These are phyloP conservation scores for Ptychoptera contaminata DNA, from an alignment of 2,888 invertebrate genomes.

Conservation along the genomic window DNA sequence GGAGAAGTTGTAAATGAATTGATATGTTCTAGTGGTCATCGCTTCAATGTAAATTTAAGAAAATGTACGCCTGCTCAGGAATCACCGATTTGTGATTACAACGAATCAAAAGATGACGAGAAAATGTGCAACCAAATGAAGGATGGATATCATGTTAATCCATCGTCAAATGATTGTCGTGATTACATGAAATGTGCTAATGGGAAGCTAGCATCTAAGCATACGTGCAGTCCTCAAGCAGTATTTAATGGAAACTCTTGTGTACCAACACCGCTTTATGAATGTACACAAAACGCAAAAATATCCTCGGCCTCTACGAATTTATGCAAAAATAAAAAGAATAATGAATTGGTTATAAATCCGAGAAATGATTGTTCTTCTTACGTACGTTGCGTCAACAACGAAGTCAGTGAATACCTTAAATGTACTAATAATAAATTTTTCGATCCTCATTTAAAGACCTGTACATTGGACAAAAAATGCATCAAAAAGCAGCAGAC, in stretches of 20 bases:
- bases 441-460: constrained; percentile 19
- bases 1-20: constrained; percentile 19
- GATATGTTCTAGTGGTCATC: constrained; percentile 18
- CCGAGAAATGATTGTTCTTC: constrained; percentile 21
- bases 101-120: constrained; percentile 1
- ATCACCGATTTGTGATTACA: constrained; percentile 11
- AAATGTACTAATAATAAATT: constrained; percentile 19
- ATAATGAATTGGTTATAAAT: constrained; percentile 30
- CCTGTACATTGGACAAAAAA: constrained; percentile 15
- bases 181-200: constrained; percentile 22
- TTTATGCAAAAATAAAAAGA: constrained; percentile 33
- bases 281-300: constrained; percentile 12
- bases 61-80: constrained; percentile 16
- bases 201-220: constrained; percentile 16
- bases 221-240: constrained; percentile 19
- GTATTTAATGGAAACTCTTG: constrained; percentile 23
- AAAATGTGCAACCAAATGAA: constrained; percentile 14
- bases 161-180: constrained; percentile 19
- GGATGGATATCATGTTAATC: constrained; percentile 24
- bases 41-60: constrained; percentile 16
- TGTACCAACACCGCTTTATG: constrained; percentile 18
- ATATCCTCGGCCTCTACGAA: constrained; percentile 4
- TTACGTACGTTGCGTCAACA: constrained; percentile 22
- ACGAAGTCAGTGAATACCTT: constrained; percentile 16
- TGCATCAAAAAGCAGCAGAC: constrained; percentile 15